These are phyloP conservation scores for Temnothorax longispinosus DNA, from an alignment of 1,140 invertebrate genomes.

Conservation along the genomic window DNA sequence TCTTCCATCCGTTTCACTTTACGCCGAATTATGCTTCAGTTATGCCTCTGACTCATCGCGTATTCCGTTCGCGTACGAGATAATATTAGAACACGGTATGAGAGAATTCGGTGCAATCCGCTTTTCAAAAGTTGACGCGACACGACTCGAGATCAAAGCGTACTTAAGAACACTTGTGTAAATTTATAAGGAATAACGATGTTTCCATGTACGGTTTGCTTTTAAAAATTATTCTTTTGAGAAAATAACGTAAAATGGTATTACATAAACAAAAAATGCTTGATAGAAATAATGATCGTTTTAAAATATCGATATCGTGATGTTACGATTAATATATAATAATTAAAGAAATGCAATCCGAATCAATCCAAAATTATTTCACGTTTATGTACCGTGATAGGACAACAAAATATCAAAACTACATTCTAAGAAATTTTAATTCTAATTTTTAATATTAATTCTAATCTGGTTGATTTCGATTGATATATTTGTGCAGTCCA, in stretches of 20 bases:
- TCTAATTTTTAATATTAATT: neutral
- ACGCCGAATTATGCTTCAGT: constrained; percentile 60
- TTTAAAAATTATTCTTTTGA: neutral
- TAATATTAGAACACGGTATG: constrained; percentile 77
- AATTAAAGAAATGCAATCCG: neutral
- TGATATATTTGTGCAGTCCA: neutral
- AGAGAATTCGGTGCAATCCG: constrained; percentile 35
- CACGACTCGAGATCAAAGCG: neutral
- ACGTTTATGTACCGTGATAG: neutral
- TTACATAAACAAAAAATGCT: neutral
- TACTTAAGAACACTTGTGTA: neutral
- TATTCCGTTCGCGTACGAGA: constrained; percentile 63
- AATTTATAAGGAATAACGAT: neutral
- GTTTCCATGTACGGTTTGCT: neutral
- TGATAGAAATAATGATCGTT: neutral
- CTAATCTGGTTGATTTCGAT: neutral
- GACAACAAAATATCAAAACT: neutral
- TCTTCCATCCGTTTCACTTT: constrained; percentile 49
- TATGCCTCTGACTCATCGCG: constrained; percentile 71
- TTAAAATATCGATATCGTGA: neutral
- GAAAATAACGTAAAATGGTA: neutral
- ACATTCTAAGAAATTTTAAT: constrained; percentile 10
- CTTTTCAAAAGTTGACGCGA: constrained; percentile 5
- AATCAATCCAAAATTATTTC: neutral
- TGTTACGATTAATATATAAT: neutral